A percentile compares a stretch with the other conserved stretches of the same genome.
Evolutionary conservation across 2,113 vertebrate species (phyloP).

Genomic region (Gulo gulo): DNA sequence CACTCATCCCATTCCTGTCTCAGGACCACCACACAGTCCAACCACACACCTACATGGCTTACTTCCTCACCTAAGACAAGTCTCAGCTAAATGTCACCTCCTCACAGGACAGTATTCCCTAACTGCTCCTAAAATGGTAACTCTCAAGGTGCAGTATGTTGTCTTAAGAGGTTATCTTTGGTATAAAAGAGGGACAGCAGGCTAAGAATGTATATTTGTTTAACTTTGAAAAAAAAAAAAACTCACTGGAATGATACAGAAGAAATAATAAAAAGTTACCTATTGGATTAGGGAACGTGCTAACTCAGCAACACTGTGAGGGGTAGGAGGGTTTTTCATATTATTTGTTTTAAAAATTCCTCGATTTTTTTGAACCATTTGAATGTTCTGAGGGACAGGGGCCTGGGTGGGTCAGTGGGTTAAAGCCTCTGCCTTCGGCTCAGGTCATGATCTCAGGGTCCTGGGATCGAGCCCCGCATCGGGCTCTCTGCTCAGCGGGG

Average conservation of each 20-base stretch:
- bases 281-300: background rate
- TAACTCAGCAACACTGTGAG: background rate
- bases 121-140: background rate
- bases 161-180: background rate
- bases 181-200: background rate
- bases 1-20: background rate
- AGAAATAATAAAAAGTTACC: background rate
- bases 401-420: no score
- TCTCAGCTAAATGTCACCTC: background rate
- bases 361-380: background rate
- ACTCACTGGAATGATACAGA: background rate
- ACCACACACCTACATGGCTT: background rate
- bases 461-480: no score
- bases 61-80: background rate
- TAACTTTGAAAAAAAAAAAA: background rate
- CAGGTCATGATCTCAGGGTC: no score
- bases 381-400: background rate
- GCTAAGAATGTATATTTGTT: background rate
- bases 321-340: background rate
- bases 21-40: background rate
- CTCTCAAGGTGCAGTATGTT: background rate
- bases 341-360: background rate
- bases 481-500: no score
- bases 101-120: background rate
- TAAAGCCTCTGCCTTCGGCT: no score